phyloP scores from a whole-genome alignment of 2,888 invertebrate species.

The Protula sp. region DNA sequence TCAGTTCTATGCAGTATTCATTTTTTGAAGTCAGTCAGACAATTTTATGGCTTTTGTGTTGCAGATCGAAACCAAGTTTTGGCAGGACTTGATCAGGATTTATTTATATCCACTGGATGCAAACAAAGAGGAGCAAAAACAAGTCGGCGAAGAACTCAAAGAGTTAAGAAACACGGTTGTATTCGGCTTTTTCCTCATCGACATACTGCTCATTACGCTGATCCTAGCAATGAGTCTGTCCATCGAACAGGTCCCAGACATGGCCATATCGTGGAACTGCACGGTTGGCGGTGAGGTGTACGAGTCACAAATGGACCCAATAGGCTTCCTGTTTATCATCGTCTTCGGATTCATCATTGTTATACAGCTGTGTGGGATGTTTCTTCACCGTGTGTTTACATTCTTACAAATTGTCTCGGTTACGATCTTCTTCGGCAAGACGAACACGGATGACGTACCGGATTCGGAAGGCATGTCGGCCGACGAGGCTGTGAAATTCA shows the following conservation, averaged over 20 bases:
- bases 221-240: constrained; percentile 36
- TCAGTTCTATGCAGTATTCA: no score
- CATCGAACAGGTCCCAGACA: constrained; percentile 1
- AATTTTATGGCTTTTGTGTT: no score
- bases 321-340: constrained; percentile 31
- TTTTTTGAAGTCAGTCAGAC: no score
- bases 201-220: constrained; percentile 94
- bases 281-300: constrained; percentile 57
- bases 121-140: constrained; percentile 62
- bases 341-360: constrained; percentile 37
- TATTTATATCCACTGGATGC: constrained; percentile 78
- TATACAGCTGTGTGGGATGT: constrained; percentile 45
- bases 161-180: constrained; percentile 81
- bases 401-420: constrained; percentile 43
- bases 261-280: background rate
- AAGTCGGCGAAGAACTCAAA: constrained; percentile 60
- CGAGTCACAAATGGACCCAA: constrained; percentile 13
- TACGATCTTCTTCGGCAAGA: constrained; percentile 61
- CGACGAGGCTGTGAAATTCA: no score
- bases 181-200: constrained; percentile 83
- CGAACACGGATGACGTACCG: background rate
- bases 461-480: no score
- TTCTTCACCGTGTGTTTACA: constrained; percentile 45
- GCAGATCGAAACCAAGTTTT: constrained; percentile 87
- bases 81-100: constrained; percentile 81